Evolutionary conservation across 1,140 invertebrate species (phyloP).

Genomic region (Rhopalosiphum padi): DNA sequence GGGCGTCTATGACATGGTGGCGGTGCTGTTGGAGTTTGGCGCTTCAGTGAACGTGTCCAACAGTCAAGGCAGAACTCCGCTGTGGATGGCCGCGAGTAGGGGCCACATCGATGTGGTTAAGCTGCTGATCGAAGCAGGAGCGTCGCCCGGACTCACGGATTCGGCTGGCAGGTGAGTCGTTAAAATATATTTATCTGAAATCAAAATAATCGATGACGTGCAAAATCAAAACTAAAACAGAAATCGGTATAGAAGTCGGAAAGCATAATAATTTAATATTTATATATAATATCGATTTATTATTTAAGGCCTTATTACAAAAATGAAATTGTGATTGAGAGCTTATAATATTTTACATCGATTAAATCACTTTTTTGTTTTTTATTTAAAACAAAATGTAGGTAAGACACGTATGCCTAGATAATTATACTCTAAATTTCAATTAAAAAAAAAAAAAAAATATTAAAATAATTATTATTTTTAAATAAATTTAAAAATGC

Average conservation of each 20-base stretch:
- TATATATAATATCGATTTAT: not conserved
- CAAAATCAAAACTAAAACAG: not conserved
- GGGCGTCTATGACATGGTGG: constrained; percentile 86
- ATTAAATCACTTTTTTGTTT: too few species aligned
- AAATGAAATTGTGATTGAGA: not conserved
- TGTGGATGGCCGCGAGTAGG: constrained; percentile 79
- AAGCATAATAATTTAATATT: too few species aligned
- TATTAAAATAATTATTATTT: too few species aligned
- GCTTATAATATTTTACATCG: too few species aligned
- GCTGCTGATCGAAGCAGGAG: constrained; percentile 74
- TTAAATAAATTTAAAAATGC: too few species aligned
- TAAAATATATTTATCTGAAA: not conserved
- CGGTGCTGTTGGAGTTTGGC: constrained; percentile 88
- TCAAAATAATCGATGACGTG: too few species aligned
- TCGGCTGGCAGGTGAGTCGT: constrained; percentile 73
- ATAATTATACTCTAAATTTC: too few species aligned
- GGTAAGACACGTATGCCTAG: too few species aligned
- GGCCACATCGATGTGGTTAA: constrained; percentile 82
- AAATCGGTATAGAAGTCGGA: not conserved
- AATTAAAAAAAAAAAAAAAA: too few species aligned
- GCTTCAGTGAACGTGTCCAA: constrained; percentile 89
- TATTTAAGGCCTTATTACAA: not conserved
- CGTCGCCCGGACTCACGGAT: constrained; percentile 80
- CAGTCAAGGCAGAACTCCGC: constrained; percentile 82
- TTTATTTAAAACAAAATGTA: too few species aligned